Base-by-base conservation (phyloP, 2,113 vertebrate species). In the Aldabrachelys gigantea region DNA sequence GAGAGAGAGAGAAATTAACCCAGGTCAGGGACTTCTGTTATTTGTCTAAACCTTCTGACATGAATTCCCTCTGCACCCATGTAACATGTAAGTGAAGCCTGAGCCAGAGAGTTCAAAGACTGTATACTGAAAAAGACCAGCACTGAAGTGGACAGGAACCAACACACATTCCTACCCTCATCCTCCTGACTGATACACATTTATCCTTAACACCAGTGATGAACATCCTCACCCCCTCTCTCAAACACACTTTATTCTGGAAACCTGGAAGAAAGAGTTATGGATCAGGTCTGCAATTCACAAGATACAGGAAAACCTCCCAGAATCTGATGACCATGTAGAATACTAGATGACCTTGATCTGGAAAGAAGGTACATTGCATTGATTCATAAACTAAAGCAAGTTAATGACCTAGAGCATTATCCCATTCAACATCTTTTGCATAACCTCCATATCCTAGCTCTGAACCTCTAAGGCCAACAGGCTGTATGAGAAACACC, bases 1-100 rank as follows among this genome's bases (percentile, higher is more conserved):
- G 24, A 81, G 56, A 50, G 84, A 87, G 47, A 84, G 35, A 50
- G 87, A 82, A 89, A 92, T 89, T 91, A 95, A 47, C 78, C 90
- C 78, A 83, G 76, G 90, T 75, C 65, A 52, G n/a, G 90, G 92
- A 16, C 57, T 90, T 85, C 25, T 21, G 8, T 29, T 94, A 44
- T 91, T 97, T 93, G 78, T 93, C 86, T 29, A 29, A 2, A 62
- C 53, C 57, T 87, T 78, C 38, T 94, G 79, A 57, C 11, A 69
- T 8, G 2, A n/a, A 16, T 88, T 69, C 24, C 91, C 62, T 88
- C 79, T 82, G 38, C 27, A 3, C 31, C 3, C 81, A 47, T 76
- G 65, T 80, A 79, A 50, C 80, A 75, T 41, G 50, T 44, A 56
- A 84, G 82, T 35, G n/a, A 78, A 65, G 11, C 54, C 19, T 93